Conservation (phyloP, 2,113 vertebrate genomes). For the Meleagris gallopavo region DNA sequence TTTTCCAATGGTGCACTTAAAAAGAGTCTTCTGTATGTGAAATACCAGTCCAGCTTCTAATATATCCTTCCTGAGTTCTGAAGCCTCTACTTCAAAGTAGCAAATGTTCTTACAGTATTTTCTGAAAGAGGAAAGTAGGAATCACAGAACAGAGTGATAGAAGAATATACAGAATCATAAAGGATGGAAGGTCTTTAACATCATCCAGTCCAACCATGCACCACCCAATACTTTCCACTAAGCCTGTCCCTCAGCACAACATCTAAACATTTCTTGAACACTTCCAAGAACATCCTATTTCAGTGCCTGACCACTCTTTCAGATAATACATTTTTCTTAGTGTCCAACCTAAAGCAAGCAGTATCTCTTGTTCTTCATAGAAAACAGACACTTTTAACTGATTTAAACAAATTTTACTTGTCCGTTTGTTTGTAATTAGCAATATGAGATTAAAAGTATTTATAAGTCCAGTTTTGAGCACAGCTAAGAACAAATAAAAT, state of each 20-base stretch:
- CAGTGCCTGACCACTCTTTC: no score
- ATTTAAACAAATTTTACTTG: background rate
- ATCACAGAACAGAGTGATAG: background rate
- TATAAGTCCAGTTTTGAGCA: background rate
- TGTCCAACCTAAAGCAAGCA: no score
- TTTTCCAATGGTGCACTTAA: background rate
- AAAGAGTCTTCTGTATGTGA: background rate
- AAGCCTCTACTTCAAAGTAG: background rate
- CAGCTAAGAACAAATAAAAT: background rate
- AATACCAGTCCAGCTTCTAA: background rate
- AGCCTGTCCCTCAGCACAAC: no score
- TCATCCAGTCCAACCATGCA: no score
- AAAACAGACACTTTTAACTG: background rate
- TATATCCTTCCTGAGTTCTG: background rate
- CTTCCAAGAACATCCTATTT: no score
- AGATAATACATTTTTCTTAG: no score
- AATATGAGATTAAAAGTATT: background rate
- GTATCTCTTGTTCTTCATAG: background rate
- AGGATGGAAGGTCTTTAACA: no score
- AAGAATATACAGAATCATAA: no score
- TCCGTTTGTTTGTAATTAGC: rapidly evolving
- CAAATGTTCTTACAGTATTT: background rate
- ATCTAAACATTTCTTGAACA: no score
- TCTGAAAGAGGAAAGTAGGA: background rate
- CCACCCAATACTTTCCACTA: no score